phyloP scores from a whole-genome alignment of 2,888 invertebrate species.

The Drosophila sordidula region DNA sequence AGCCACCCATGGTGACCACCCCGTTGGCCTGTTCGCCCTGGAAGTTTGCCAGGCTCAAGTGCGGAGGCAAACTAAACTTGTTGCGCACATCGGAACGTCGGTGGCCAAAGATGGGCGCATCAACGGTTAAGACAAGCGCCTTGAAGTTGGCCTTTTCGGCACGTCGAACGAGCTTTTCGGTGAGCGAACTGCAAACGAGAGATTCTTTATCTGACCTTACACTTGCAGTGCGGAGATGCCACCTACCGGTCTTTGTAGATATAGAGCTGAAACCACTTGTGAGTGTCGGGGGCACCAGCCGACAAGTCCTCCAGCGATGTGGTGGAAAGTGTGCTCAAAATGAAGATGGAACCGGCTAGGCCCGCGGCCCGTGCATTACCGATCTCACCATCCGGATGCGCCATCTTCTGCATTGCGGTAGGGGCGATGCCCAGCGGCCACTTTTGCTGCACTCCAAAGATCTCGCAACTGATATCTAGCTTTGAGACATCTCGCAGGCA shows the following conservation, averaged over 20 bases:
- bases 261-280: conserved; percentile 97
- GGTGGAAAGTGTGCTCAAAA: conserved; percentile 94
- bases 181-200: conserved; percentile 87
- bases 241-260: conserved; percentile 92
- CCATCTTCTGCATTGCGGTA: conserved; percentile 96
- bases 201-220: neutral
- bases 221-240: neutral
- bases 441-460: conserved; percentile 88
- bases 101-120: conserved; percentile 94
- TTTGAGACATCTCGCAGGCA: conserved; percentile 90
- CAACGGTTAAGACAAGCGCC: conserved; percentile 94
- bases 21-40: conserved; percentile 85
- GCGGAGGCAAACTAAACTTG: conserved; percentile 92
- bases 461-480: conserved; percentile 87
- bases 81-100: conserved; percentile 93
- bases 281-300: conserved; percentile 89
- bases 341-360: conserved; percentile 90
- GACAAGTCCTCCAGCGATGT: conserved; percentile 95
- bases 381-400: conserved; percentile 94
- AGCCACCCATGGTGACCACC: conserved; percentile 83
- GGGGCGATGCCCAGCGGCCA: conserved; percentile 94
- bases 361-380: conserved; percentile 94
- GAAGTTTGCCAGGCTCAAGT: conserved; percentile 94
- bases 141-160: conserved; percentile 94
- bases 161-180: conserved; percentile 89